Evolutionary conservation across 2,797 vertebrate species (phyloP), one percentile per base, ranked within the genome.

Genomic region (Pygocentrus nattereri): DNA sequence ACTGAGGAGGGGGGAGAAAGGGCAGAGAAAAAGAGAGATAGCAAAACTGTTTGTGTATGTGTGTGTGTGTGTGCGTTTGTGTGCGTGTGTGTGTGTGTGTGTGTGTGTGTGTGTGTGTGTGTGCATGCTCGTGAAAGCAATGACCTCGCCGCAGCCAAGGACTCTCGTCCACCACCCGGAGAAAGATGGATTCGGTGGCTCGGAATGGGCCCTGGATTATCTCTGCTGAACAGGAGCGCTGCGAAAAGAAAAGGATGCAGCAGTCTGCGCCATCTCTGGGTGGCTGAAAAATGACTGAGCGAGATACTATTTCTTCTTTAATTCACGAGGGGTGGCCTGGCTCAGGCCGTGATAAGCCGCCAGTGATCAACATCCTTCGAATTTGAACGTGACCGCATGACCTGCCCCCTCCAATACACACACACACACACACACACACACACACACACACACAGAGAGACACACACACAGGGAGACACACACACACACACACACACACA

Each of bases 291-390:
- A 95, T 93, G 93, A 94, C 92, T 85, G 79, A 85, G 88, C 27
- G 59, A 89, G 92, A 94, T 93, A 92, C 92, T 92, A 93, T 93
- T 95, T 94, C 91, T 93, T 89, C 92, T 93, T 94, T 94, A 95
- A 94, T 94, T 95, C 93, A 91, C 92, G 88, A 92, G 91, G 90
- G 93, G 93, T 93, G 92, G 93, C 91, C 92, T 91, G 93, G 91
- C 92, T 90, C 79, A 84, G 89, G 85, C 83, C 59, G 90, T 82
- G 93, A 95, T 95, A 95, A 95, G 93, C 91, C 90, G 83, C 89
- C 86, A 93, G 93, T 92, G 92, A 95, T 95, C 93, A 94, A 94
- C 93, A 92, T 93, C 88, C 92, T 93, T 90, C 90, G 90, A 92
- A 90, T 87, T 84, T 30, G 88, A 86, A 71, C 78, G 84, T 83